Base-by-base conservation (phyloP, 2,797 vertebrate genomes). In the Odontamblyopus rebecca region DNA sequence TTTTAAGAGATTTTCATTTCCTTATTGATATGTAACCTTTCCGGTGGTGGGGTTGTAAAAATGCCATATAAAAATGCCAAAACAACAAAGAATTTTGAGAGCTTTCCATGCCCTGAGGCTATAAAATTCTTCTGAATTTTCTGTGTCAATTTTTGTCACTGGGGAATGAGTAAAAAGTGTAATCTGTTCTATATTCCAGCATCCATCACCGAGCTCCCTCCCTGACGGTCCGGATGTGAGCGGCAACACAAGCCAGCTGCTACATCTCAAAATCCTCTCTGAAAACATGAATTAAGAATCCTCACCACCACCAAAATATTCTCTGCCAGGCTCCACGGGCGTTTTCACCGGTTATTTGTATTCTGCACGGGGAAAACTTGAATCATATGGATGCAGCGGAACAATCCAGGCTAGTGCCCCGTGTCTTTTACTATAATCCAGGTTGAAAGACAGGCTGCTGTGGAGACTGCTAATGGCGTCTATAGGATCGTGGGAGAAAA, bases 211-310 rank as follows among this genome's bases (percentile, higher is more conserved):
- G 60, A 41, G 26, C 19, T 41, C 13, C 19, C n/a, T 63, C 41
- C 19, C 11, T 62, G 61, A 62, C 32, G 5, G 32, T 38, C 41
- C 30, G 41, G 61, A 19, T 62, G 30, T 62, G 32, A 38, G 61
- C 19, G 6, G 9, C 6, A 63, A 41, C 8, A 1, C 16, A 62
- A 62, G 9, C 32, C 32, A 5, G 9, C 19, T 41, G 8, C 38
- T 62, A 23, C 32, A 62, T 23, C 23, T 62, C n/a, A 41, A 15
- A 41, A n/a, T 5, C 3, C 9, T n/a, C 19, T 23, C 35, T 41
- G 35, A 26, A 62, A 63, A 63, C 7, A 62, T n/a, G 32, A 62
- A 38, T 62, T 18, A 62, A n/a, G n/a, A 63, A 63, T 23, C 5
- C 59, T 61, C 15, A 18, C 18, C 13, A 15, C 23, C 23, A 23